phyloP scores from a whole-genome alignment of 2,797 vertebrate species.

The Sebastes goodei region DNA sequence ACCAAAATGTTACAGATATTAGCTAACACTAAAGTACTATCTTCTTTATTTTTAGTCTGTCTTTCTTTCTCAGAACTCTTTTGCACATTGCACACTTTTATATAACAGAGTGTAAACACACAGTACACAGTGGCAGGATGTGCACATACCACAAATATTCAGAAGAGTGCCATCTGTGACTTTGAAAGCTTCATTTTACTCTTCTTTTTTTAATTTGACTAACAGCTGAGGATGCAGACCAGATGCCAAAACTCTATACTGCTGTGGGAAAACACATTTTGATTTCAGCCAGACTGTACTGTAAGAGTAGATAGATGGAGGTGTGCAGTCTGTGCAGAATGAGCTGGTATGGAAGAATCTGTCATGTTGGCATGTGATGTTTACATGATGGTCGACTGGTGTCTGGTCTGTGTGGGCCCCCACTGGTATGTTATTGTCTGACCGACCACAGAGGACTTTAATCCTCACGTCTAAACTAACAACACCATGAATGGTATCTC shows the following conservation, averaged over 20 bases:
- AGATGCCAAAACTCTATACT: background rate
- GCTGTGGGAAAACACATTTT: background rate
- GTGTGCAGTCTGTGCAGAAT: constrained; percentile 8
- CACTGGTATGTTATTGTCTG: constrained; percentile 60
- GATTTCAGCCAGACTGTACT: background rate
- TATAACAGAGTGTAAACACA: constrained; percentile 21
- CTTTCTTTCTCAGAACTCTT: background rate
- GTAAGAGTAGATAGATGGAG: background rate
- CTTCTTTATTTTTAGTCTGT: background rate
- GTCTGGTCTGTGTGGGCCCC: constrained; percentile 1
- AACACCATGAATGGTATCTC: constrained; percentile 33
- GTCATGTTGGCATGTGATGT: constrained; percentile 49
- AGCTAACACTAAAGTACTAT: background rate
- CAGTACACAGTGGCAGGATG: background rate
- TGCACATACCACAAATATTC: background rate
- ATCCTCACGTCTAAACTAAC: constrained; percentile 42
- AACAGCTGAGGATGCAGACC: background rate
- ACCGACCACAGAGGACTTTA: constrained; percentile 8
- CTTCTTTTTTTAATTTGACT: background rate
- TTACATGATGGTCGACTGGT: constrained; percentile 23
- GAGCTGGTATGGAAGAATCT: constrained; percentile 17
- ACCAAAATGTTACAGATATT: background rate
- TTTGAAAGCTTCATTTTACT: background rate
- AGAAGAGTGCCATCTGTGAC: background rate
- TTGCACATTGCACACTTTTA: background rate